Evolutionary conservation across 1,140 invertebrate species (phyloP).

Genomic region (Zaprionus capensis): DNA sequence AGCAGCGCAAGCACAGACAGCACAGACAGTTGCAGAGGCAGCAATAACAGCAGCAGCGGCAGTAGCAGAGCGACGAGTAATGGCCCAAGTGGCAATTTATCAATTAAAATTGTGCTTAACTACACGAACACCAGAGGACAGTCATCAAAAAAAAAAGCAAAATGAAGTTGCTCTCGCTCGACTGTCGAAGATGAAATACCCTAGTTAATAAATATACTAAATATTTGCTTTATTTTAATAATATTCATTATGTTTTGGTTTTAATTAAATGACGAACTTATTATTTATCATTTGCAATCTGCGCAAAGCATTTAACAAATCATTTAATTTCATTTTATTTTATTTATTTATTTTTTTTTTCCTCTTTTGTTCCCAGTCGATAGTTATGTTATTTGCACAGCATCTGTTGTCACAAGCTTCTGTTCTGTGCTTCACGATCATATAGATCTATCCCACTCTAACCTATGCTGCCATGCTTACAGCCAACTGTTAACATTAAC

Average conservation of each 20-base stretch:
- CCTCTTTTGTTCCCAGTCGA: not conserved
- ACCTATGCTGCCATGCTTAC: not conserved
- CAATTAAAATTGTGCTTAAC: slow-evolving; percentile 82
- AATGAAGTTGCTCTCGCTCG: not conserved
- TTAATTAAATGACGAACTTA: too few relatives aligned
- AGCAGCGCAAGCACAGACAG: not conserved
- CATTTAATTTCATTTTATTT: not conserved
- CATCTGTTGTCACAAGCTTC: not conserved
- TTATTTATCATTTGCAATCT: too few relatives aligned
- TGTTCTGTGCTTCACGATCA: not conserved
- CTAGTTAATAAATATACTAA: not conserved
- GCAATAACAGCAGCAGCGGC: slow-evolving; percentile 11
- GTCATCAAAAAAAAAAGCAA: slow-evolving; percentile 24
- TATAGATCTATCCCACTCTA: not conserved
- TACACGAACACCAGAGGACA: slow-evolving; percentile 66
- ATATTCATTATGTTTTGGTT: not conserved
- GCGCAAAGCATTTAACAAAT: too few relatives aligned
- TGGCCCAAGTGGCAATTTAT: slow-evolving; percentile 81
- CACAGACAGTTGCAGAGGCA: slow-evolving; percentile 8
- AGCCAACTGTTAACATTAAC: not conserved
- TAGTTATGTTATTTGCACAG: not conserved
- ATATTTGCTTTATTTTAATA: not conserved
- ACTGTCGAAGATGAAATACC: slow-evolving; percentile 7
- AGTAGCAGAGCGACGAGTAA: slow-evolving; percentile 67
- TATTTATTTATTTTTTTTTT: not conserved